A percentile compares a stretch with the other conserved stretches of the same genome.
Conservation (phyloP, 2,888 invertebrate genomes). For the Epistrophella euchroma region DNA sequence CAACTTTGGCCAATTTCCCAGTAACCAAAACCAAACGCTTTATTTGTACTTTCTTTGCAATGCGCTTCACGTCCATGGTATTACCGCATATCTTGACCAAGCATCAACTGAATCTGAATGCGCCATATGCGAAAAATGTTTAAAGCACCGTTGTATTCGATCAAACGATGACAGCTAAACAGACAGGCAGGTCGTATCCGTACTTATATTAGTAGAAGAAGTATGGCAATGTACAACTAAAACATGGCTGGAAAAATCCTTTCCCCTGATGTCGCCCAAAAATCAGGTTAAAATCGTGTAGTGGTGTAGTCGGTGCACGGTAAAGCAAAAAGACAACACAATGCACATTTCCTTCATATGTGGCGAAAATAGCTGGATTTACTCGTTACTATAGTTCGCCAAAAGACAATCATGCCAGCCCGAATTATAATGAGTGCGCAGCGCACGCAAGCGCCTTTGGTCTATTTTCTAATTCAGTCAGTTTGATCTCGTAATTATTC, state of each 20-base stretch:
- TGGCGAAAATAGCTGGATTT: constrained; percentile 31
- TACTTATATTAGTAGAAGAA: neutral
- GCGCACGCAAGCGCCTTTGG: constrained; percentile 61
- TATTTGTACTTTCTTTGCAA: constrained; percentile 57
- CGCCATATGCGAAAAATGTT: constrained; percentile 60
- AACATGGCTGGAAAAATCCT: neutral
- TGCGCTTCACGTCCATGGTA: constrained; percentile 63
- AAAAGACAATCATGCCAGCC: constrained; percentile 32
- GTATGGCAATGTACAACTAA: neutral
- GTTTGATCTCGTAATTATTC: constrained; percentile 62
- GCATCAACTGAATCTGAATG: constrained; percentile 55
- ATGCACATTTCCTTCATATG: constrained; percentile 20
- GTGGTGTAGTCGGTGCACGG: neutral
- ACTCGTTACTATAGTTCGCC: neutral
- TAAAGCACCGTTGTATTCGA: constrained; percentile 46
- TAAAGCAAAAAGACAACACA: neutral
- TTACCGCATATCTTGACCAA: constrained; percentile 74
- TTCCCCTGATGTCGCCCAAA: constrained; percentile 17
- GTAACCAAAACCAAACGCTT: neutral
- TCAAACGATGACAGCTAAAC: constrained; percentile 67
- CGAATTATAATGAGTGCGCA: constrained; percentile 46
- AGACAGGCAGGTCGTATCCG: constrained; percentile 10
- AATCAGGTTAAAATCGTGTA: constrained; percentile 15
- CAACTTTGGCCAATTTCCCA: constrained; percentile 62
- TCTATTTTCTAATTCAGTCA: constrained; percentile 58